Evolutionary conservation across 2,113 vertebrate species (phyloP).

Genomic region (Dipodomys ordii): DNA sequence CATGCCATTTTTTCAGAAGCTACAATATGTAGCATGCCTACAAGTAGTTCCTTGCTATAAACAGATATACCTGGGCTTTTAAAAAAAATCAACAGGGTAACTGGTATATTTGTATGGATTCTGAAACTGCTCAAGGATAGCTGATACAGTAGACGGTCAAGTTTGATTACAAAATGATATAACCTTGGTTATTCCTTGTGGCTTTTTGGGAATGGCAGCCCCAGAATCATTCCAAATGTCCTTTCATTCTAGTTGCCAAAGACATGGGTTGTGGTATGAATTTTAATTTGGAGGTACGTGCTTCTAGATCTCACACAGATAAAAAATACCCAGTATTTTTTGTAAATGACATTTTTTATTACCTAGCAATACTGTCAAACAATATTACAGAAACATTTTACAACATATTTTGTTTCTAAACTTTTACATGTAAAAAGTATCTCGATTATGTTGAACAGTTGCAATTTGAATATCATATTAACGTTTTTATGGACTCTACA

Average conservation of each 20-base stretch:
- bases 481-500: constrained; percentile 24
- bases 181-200: background rate
- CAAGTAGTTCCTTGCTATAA: constrained; percentile 22
- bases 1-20: constrained; percentile 18
- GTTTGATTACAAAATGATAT: background rate
- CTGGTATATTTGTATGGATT: background rate
- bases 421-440: constrained; percentile 4
- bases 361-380: background rate
- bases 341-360: constrained; percentile 26
- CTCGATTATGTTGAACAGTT: background rate
- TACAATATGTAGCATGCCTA: background rate
- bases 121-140: background rate
- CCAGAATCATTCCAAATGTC: background rate
- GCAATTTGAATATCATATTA: constrained; percentile 29
- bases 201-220: background rate
- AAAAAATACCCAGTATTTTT: background rate
- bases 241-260: background rate
- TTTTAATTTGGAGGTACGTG: background rate
- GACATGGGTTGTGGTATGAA: background rate
- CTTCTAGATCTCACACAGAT: background rate
- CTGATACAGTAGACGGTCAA: background rate
- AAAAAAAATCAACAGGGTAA: background rate
- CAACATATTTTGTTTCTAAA: constrained; percentile 22
- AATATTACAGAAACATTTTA: background rate
- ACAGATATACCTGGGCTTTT: background rate